Conservation (phyloP, 2,113 vertebrate genomes). For the Eublepharis macularius region DNA sequence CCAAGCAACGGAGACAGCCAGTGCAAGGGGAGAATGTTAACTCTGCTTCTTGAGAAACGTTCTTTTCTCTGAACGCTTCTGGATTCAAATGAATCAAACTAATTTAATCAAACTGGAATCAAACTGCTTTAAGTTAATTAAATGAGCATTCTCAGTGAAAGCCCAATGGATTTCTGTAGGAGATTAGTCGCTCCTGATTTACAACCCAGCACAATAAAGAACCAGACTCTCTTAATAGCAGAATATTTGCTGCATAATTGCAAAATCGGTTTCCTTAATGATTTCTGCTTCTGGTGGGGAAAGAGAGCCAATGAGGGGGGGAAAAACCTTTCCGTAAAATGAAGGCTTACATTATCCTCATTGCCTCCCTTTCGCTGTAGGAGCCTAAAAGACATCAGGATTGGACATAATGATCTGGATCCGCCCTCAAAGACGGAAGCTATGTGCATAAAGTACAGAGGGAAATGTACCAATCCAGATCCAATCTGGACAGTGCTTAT, state of each 20-base stretch:
- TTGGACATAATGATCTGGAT: not conserved
- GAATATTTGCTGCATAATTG: not conserved
- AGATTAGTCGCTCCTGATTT: not conserved
- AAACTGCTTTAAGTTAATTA: conserved; percentile 27
- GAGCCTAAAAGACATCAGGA: not conserved
- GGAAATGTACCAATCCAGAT: too few species aligned
- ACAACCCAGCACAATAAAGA: not conserved
- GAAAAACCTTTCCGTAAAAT: not conserved
- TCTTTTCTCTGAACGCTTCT: not conserved
- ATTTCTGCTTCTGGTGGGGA: not conserved
- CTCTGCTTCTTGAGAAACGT: not conserved
- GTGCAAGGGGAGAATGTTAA: not conserved
- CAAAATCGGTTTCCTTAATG: not conserved
- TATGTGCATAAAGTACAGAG: too few species aligned
- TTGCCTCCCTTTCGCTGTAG: not conserved
- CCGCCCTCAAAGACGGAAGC: too few species aligned
- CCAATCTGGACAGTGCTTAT: too few species aligned
- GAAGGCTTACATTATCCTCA: not conserved
- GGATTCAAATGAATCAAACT: not conserved
- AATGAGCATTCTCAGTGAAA: conserved; percentile 7
- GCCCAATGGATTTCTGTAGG: not conserved
- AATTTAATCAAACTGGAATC: conserved; percentile 21
- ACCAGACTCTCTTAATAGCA: not conserved
- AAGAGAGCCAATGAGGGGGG: not conserved
- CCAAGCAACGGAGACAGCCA: not conserved